Percentiles rank a stretch among this genome's conserved stretches.
Evolutionary conservation across 2,888 invertebrate species (phyloP).

Genomic region (Chelonus formosanus): DNA sequence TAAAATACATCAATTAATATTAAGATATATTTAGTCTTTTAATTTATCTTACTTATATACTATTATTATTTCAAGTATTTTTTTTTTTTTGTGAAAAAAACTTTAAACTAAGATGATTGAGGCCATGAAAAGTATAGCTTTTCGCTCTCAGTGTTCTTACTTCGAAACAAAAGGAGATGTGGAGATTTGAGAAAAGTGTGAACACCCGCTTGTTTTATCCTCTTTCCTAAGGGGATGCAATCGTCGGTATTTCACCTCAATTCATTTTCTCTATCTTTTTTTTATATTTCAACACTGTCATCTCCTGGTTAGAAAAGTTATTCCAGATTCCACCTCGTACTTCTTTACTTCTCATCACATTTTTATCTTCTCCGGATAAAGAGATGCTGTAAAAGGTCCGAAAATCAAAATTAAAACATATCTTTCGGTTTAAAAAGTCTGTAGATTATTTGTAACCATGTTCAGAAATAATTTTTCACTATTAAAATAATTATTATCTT

Average conservation of each 20-base stretch:
- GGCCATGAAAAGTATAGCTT: constrained; percentile 38
- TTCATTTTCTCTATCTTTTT: constrained; percentile 8
- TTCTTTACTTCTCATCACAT: constrained; percentile 5
- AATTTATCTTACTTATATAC: constrained; percentile 5
- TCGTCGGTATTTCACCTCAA: constrained; percentile 7
- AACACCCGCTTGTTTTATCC: constrained; percentile 15
- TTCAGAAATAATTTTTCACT: too few species aligned
- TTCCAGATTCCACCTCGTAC: neutral
- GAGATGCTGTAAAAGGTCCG: too few species aligned
- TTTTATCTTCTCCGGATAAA: neutral
- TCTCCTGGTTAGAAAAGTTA: constrained; percentile 14
- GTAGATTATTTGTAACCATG: too few species aligned
- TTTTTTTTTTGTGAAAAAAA: constrained; percentile 24
- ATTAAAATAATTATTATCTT: too few species aligned
- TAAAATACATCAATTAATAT: too few species aligned
- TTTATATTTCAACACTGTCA: constrained; percentile 17
- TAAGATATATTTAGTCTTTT: neutral
- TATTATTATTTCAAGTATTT: constrained; percentile 12
- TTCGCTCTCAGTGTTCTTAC: constrained; percentile 8
- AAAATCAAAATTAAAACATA: too few species aligned
- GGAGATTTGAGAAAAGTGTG: constrained; percentile 17
- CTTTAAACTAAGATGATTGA: constrained; percentile 37
- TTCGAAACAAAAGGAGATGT: constrained; percentile 17
- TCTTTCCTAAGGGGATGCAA: constrained; percentile 12
- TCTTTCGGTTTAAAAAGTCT: too few species aligned